Percentiles rank a stretch among this genome's conserved stretches.
Evolutionary conservation across 2,113 vertebrate species (phyloP).

Genomic region (Catharus minimus): DNA sequence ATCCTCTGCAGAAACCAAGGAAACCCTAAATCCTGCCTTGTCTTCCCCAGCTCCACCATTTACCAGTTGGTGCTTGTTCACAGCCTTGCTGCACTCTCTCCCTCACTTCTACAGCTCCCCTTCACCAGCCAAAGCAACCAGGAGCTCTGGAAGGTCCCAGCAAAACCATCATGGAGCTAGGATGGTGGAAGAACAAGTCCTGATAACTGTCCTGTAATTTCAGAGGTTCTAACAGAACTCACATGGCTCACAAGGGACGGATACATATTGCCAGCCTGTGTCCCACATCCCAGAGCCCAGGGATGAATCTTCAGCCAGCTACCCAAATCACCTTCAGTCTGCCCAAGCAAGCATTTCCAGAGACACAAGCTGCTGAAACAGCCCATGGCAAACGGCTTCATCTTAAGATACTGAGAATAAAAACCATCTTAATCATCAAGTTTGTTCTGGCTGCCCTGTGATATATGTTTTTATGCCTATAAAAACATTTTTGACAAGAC

Average conservation of each 20-base stretch:
- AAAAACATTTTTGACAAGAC: neutral
- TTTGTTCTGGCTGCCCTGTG: accelerated
- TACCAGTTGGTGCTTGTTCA: neutral
- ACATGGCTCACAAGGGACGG: accelerated
- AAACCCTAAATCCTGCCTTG: neutral
- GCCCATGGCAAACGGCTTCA: neutral
- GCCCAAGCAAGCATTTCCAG: neutral
- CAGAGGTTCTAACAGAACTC: neutral
- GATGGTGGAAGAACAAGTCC: neutral
- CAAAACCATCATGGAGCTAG: neutral
- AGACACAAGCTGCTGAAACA: neutral
- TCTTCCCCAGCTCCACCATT: neutral
- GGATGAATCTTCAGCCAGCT: neutral
- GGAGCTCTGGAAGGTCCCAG: neutral
- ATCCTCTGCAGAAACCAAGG: slow-evolving; percentile 28
- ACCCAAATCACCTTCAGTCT: neutral
- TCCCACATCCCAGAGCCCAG: accelerated
- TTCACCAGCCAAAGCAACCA: neutral
- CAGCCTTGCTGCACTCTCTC: neutral
- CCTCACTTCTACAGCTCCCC: neutral
- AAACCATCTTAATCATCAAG: neutral
- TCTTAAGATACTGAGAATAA: neutral
- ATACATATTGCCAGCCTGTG: neutral
- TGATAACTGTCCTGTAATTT: neutral
- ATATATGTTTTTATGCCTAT: neutral